These are phyloP conservation scores for Drosophila quasianomalipes DNA, from an alignment of 2,888 invertebrate species.

Conservation along the genomic window DNA sequence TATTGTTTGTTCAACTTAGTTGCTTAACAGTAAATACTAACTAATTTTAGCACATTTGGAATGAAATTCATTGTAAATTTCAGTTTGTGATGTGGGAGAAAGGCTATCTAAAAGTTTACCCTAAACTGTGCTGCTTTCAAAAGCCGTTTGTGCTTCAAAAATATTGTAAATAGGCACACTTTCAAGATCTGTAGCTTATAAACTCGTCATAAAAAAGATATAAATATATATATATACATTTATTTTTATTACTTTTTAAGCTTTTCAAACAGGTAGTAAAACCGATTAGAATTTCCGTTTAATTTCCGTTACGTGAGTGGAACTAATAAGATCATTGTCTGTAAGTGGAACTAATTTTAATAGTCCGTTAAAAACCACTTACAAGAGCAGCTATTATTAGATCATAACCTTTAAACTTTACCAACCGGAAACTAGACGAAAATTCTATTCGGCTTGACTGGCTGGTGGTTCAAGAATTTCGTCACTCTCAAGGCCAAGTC, in stretches of 20 bases:
- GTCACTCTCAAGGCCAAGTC: background rate
- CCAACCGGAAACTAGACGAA: background rate
- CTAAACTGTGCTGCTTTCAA: background rate
- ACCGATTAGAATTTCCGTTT: background rate
- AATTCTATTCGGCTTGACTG: background rate
- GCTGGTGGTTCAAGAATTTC: background rate
- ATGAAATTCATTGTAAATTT: background rate
- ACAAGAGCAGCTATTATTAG: background rate
- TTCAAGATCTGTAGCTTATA: too few relatives aligned
- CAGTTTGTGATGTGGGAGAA: background rate
- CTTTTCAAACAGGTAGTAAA: background rate
- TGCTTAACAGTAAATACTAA: background rate
- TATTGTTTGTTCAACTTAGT: background rate
- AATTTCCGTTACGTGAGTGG: too few relatives aligned
- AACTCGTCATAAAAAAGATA: too few relatives aligned
- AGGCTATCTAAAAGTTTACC: fast-evolving
- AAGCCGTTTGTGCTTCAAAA: background rate
- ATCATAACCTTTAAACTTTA: background rate
- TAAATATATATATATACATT: too few relatives aligned
- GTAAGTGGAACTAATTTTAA: background rate
- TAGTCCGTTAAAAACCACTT: background rate
- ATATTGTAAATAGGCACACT: too few relatives aligned
- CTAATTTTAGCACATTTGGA: background rate
- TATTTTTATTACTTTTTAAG: background rate
- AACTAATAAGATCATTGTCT: background rate